Percentiles rank a stretch among this genome's conserved stretches.
phyloP scores from a whole-genome alignment of 2,797 vertebrate species.

The Sebastes cheni region DNA sequence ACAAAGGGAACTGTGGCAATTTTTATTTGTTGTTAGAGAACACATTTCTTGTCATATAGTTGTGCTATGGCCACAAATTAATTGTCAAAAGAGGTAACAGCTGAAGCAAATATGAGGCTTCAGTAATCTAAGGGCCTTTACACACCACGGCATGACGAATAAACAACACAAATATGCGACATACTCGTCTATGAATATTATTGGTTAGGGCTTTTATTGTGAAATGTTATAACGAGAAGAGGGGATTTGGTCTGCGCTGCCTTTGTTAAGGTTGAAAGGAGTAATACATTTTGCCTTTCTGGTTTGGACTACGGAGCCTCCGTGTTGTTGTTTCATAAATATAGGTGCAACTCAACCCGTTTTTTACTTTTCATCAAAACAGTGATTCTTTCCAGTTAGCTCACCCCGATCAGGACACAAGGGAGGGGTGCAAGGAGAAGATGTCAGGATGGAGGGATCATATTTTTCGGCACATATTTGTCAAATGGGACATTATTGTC shows the following conservation, averaged over 20 bases:
- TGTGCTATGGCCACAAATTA: background rate
- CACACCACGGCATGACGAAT: too few relatives aligned
- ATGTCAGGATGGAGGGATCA: background rate
- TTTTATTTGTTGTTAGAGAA: background rate
- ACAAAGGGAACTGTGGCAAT: background rate
- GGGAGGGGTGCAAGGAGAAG: background rate
- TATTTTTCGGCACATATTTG: slow-evolving; percentile 3
- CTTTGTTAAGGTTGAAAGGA: too few relatives aligned
- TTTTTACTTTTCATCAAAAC: background rate
- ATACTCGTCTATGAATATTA: too few relatives aligned
- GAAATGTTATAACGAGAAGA: too few relatives aligned
- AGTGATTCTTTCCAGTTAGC: background rate
- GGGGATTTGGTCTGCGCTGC: too few relatives aligned
- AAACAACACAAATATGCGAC: too few relatives aligned
- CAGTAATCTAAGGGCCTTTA: accelerated
- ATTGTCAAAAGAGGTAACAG: background rate
- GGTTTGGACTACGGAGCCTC: too few relatives aligned
- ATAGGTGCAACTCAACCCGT: too few relatives aligned
- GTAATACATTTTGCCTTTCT: too few relatives aligned
- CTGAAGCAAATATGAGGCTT: too few relatives aligned
- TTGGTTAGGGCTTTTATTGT: too few relatives aligned
- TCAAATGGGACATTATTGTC: slow-evolving; percentile 24
- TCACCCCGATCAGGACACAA: background rate
- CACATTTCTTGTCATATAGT: background rate
- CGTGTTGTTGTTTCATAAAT: too few relatives aligned